A percentile compares a stretch with the other conserved stretches of the same genome.
Conservation (phyloP, 2,113 vertebrate genomes). For the Ranitomeya variabilis region DNA sequence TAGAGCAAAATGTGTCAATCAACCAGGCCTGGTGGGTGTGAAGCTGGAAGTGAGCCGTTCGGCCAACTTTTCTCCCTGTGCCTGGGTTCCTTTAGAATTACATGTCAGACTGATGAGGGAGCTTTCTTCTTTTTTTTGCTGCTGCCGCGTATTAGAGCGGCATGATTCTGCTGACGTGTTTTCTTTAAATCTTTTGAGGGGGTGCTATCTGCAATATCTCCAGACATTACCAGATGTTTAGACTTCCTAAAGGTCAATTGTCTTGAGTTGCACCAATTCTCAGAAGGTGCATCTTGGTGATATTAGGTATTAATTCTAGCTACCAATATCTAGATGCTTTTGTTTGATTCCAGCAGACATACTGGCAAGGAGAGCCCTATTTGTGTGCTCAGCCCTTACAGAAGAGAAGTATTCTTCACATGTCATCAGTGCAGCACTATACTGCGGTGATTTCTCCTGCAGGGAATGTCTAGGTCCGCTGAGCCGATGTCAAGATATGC, state of each 20-base stretch:
- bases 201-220: no score
- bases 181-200: no score
- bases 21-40: no score
- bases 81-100: no score
- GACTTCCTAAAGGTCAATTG: background rate
- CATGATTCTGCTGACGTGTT: no score
- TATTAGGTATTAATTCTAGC: background rate
- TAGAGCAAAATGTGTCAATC: no score
- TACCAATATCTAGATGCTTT: background rate
- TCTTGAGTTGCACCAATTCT: background rate
- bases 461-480: background rate
- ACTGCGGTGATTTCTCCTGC: constrained; percentile 25
- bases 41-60: no score
- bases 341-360: background rate
- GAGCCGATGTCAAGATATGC: constrained; percentile 25
- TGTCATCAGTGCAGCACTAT: background rate
- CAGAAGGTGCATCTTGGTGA: background rate
- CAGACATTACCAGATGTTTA: background rate
- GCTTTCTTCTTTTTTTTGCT: no score
- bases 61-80: no score
- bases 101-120: no score
- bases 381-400: background rate
- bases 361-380: background rate
- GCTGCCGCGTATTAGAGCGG: no score
- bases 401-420: constrained; percentile 5